Conservation (phyloP, 1,140 invertebrate genomes). For the Idris sp. region DNA sequence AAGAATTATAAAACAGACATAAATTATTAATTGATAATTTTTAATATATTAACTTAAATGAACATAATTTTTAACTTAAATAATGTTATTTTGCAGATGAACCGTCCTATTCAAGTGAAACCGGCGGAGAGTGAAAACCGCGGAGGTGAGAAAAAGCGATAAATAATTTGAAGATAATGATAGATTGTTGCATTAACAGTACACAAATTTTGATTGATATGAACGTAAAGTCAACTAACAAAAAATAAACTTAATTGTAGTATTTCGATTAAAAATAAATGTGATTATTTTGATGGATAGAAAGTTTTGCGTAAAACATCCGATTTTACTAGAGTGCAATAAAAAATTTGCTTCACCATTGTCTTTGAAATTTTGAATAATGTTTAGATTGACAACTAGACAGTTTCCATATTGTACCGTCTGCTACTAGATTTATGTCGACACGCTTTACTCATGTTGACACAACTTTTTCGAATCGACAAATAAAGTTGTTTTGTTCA, state of each 20-base stretch:
- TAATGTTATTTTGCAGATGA: constrained; percentile 90
- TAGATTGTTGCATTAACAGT: too few relatives aligned
- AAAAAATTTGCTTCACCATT: constrained; percentile 3
- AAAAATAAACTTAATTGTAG: constrained; percentile 6
- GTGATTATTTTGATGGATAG: too few relatives aligned
- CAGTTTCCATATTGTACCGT: neutral
- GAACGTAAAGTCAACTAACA: constrained; percentile 22
- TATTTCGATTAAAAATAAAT: too few relatives aligned
- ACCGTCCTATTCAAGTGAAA: constrained; percentile 99
- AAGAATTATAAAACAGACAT: too few relatives aligned
- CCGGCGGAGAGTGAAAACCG: constrained; percentile 99
- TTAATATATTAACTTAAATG: too few relatives aligned
- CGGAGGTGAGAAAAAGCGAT: constrained; percentile 86
- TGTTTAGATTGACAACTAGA: constrained; percentile 17
- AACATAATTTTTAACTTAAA: constrained; percentile 1
- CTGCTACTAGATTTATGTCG: constrained; percentile 14
- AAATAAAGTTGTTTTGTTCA: too few relatives aligned
- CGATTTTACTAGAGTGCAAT: neutral
- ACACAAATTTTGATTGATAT: too few relatives aligned
- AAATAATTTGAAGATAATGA: constrained; percentile 20
- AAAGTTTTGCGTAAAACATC: too few relatives aligned
- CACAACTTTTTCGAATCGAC: too few relatives aligned
- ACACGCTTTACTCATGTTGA: constrained; percentile 1
- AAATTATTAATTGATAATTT: too few relatives aligned
- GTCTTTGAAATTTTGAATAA: constrained; percentile 21